Conservation (phyloP, 2,797 vertebrate species). For the Sebastes hubbsi region DNA sequence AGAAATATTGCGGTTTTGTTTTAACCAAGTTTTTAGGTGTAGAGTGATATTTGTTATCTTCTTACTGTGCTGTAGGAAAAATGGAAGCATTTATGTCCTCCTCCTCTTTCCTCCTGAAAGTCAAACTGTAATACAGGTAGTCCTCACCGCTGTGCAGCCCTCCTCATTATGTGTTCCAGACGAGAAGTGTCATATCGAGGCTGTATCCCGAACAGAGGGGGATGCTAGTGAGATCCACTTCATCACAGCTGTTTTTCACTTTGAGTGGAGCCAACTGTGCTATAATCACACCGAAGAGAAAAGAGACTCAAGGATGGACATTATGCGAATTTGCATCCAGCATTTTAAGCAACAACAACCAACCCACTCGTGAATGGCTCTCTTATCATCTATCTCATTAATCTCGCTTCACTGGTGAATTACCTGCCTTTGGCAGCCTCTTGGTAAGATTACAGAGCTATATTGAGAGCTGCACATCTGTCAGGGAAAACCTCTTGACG, state of each 20-base stretch:
- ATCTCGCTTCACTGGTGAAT: conserved; percentile 19
- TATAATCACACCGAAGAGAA: conserved; percentile 22
- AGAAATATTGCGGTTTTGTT: not conserved
- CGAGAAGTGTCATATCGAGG: conserved; percentile 1
- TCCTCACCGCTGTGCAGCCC: not conserved
- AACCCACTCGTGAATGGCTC: not conserved
- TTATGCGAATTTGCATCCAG: not conserved
- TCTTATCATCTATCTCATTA: conserved; percentile 29
- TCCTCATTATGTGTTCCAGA: conserved; percentile 16
- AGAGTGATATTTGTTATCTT: not conserved
- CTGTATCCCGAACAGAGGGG: conserved; percentile 14
- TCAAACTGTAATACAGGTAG: not conserved
- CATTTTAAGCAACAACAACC: not conserved
- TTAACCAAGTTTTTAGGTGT: not conserved
- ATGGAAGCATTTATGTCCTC: not conserved
- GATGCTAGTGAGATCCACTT: conserved; percentile 47
- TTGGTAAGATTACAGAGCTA: not conserved
- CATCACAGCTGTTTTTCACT: conserved; percentile 45
- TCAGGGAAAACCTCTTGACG: not conserved
- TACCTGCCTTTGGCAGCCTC: conserved; percentile 4
- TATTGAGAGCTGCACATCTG: conserved; percentile 6
- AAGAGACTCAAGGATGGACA: conserved; percentile 22
- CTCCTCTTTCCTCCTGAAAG: not conserved
- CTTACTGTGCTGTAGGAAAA: not conserved
- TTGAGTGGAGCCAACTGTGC: conserved; percentile 37